Conservation (phyloP, 2,113 vertebrate genomes). For the Lagopus muta region DNA sequence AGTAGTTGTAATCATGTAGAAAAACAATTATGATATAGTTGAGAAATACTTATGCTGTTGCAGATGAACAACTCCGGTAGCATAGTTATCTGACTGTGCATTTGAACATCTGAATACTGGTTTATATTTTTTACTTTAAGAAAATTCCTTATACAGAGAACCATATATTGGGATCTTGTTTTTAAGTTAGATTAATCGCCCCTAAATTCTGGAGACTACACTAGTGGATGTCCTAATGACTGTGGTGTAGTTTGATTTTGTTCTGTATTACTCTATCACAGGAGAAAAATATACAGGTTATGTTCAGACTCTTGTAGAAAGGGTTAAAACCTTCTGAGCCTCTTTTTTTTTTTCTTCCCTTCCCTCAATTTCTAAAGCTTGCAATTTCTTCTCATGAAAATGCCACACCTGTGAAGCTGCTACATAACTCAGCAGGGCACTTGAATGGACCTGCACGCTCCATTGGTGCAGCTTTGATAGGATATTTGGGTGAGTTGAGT, state of each 20-base stretch:
- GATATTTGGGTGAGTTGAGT: slow-evolving; percentile 90
- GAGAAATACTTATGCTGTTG: not conserved
- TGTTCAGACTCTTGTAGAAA: not conserved
- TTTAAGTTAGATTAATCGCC: not conserved
- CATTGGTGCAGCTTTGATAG: slow-evolving; percentile 92
- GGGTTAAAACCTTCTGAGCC: not conserved
- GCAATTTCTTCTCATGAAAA: slow-evolving; percentile 97
- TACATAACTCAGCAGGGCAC: slow-evolving; percentile 95
- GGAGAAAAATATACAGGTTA: not conserved
- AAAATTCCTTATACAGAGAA: not conserved
- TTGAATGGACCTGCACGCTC: slow-evolving; percentile 93
- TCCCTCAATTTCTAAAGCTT: slow-evolving; percentile 79
- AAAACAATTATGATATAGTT: not conserved
- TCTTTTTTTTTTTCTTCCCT: not conserved
- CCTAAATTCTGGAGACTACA: not conserved
- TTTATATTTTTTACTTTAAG: not conserved
- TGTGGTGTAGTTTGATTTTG: not conserved
- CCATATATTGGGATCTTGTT: not conserved
- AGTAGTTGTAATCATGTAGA: not conserved
- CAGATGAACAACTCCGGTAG: not conserved
- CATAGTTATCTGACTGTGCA: not conserved
- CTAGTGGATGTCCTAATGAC: not conserved
- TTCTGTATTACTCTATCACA: not conserved
- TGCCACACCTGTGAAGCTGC: slow-evolving; percentile 94
- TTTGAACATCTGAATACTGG: not conserved